Evolutionary conservation across 2,888 invertebrate species (phyloP).

Genomic region (Lithophane leautieri): DNA sequence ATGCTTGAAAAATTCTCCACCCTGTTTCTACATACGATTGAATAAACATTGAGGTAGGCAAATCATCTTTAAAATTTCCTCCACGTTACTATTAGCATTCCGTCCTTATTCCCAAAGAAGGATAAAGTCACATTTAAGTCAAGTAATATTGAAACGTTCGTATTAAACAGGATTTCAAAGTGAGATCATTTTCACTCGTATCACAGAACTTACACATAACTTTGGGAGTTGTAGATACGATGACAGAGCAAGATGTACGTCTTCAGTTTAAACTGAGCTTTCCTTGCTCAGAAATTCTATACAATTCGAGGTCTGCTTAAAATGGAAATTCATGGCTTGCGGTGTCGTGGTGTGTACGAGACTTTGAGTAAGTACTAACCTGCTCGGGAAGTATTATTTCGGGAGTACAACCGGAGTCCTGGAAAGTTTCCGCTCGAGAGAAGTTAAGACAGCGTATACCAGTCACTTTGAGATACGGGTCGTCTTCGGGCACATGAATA

Average conservation of each 20-base stretch:
- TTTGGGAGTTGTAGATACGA: conserved; percentile 31
- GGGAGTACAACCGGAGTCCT: conserved; percentile 79
- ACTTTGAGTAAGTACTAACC: conserved; percentile 68
- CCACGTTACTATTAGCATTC: conserved; percentile 64
- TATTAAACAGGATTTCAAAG: conserved; percentile 62
- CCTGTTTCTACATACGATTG: not conserved
- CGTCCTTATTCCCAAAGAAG: conserved; percentile 36
- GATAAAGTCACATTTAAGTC: conserved; percentile 69
- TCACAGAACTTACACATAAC: conserved; percentile 59
- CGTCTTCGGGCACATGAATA: conserved; percentile 78
- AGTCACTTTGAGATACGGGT: conserved; percentile 83
- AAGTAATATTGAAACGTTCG: conserved; percentile 69
- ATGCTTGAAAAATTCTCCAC: not conserved
- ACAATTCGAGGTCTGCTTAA: not conserved
- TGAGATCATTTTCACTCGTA: conserved; percentile 68
- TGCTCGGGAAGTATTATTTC: conserved; percentile 78
- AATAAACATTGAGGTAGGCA: conserved; percentile 14
- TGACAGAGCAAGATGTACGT: not conserved
- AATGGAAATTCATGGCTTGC: not conserved
- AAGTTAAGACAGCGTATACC: conserved; percentile 83
- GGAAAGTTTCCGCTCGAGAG: conserved; percentile 83
- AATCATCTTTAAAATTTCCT: conserved; percentile 33
- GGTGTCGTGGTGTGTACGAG: conserved; percentile 16
- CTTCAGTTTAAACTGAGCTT: not conserved
- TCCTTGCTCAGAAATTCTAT: not conserved